Evolutionary conservation across 2,888 invertebrate genomes (phyloP), one percentile per base, ranked within the genome.

Genomic region (Cistogaster globosa): DNA sequence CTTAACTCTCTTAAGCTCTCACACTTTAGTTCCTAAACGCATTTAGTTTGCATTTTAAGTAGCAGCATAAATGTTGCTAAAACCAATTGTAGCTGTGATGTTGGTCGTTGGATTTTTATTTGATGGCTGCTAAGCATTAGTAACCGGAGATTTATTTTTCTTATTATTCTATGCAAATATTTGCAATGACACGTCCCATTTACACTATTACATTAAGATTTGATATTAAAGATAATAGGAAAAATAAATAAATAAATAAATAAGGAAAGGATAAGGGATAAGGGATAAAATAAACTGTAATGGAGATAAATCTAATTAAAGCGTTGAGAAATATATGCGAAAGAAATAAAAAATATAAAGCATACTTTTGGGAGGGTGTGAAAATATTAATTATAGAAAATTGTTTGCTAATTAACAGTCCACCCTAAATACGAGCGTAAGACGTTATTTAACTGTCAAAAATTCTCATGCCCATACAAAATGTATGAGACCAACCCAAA

Each of bases 1-100:
- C 26, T 26, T 26, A 26, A 32, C 32, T 32, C 22, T 42, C 12
- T 42, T 88, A 88, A 88, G 18, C 83, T 87, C 84, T 87, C 88
- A 87, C 87, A 88, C 88, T 88, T 88, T 87, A 87, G 88, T 90
- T 90, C 88, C 88, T 88, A 86, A 83, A 88, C 86, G 88, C 89
- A 88, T 88, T 89, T 63, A 87, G 86, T 88, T 87, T 86, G 84
- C 82, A 85, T 87, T 78, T 83, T 48, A 75, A 81, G 75, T 62
- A 48, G 81, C 48, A 42, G n/a, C n/a, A 42, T 48, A 65, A 63
- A 75, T 71, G 83, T 80, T 74, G 55, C 60, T 22, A 72, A 58
- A 58, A 79, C 74, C 53, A 79, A 45, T 36, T 78, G 32, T 53
- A 55, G 14, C 62, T n/a, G 18, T 58, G 11, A 51, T 9, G 42